Base-by-base conservation (phyloP, 2,888 invertebrate species). In the Petrolisthes manimaculis region DNA sequence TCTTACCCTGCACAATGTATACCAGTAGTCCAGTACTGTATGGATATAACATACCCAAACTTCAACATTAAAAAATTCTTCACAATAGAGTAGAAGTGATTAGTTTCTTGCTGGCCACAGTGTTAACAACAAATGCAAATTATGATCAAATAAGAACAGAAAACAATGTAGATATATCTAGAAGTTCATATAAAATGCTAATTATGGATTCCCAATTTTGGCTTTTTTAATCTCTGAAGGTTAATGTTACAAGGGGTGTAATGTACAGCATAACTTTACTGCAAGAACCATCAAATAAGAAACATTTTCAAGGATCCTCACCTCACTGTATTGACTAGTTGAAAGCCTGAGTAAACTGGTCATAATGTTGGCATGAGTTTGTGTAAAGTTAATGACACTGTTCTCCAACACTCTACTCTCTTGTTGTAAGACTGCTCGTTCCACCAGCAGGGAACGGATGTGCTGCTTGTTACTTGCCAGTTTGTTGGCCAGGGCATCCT, bases 241-340 rank as follows among this genome's bases (percentile, higher is more conserved):
- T 24, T n/a, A 24, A 75, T 75, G n/a, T 12, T 21, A 24, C 14
- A 75, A 24, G 77, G 77, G n/a, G 21, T 12, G 12, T 75, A 21
- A 75, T 12, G 69, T 69, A 75, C 77, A 75, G 14, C n/a, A n/a
- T n/a, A 75, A 75, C n/a, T 21, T 3, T 24, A 12, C n/a, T 75
- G n/a, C 8, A 53, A 53, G 18, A 79, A 79, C 18, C 79, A 21
- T 75, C 77, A 24, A 3, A 75, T 12, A 21, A 21, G 37, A 75
- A n/a, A 75, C 1, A 9, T 37, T 2, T 37, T 37, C 37, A 37
- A 37, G 37, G 37, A 37, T 8, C 84, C 92, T 92, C 92, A 96
- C 95, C 92, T 95, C 94, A 92, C 95, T 95, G 92, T 96, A 96
- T 91, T 95, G 94, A 92, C 95, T 95, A 55, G 94, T 95, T 4